Percentiles rank a stretch among this genome's conserved stretches.
These are phyloP conservation scores for Dasysyrphus albostriatus DNA, from an alignment of 2,888 invertebrate genomes.

Conservation along the genomic window DNA sequence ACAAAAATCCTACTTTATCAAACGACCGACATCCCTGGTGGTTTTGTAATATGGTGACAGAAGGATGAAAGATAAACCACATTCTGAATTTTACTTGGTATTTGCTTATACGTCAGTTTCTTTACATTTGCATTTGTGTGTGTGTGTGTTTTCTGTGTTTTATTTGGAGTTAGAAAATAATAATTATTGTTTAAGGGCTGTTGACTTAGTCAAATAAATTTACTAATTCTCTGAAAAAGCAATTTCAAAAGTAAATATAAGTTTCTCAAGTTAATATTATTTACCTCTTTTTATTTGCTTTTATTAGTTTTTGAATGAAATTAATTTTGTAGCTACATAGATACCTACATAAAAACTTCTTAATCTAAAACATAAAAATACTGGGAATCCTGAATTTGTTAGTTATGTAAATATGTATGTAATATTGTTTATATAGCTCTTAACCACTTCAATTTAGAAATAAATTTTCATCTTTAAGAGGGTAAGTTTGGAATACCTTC, in stretches of 20 bases:
- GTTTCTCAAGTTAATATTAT: conserved; percentile 55
- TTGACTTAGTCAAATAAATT: conserved; percentile 49
- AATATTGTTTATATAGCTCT: no score
- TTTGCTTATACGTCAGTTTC: conserved; percentile 37
- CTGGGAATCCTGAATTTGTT: no score
- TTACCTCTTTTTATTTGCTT: conserved; percentile 17
- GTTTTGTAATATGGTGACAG: neutral
- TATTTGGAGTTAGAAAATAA: conserved; percentile 20
- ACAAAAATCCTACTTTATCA: neutral
- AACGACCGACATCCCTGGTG: conserved; percentile 4
- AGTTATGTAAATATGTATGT: no score
- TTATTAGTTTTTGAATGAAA: conserved; percentile 1
- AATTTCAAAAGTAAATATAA: conserved; percentile 62
- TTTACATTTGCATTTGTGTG: neutral
- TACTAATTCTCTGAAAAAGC: conserved; percentile 58
- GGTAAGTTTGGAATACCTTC: neutral
- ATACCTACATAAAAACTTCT: neutral
- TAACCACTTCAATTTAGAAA: neutral
- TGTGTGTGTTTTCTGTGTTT: conserved; percentile 14
- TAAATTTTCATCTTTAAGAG: conserved; percentile 24
- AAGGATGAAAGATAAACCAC: conserved; percentile 48
- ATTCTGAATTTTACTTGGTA: conserved; percentile 39
- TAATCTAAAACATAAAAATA: neutral
- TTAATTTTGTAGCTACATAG: neutral
- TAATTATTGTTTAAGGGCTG: conserved; percentile 42